Base-by-base conservation (phyloP, 2,888 invertebrate species). In the Oligia latruncula region DNA sequence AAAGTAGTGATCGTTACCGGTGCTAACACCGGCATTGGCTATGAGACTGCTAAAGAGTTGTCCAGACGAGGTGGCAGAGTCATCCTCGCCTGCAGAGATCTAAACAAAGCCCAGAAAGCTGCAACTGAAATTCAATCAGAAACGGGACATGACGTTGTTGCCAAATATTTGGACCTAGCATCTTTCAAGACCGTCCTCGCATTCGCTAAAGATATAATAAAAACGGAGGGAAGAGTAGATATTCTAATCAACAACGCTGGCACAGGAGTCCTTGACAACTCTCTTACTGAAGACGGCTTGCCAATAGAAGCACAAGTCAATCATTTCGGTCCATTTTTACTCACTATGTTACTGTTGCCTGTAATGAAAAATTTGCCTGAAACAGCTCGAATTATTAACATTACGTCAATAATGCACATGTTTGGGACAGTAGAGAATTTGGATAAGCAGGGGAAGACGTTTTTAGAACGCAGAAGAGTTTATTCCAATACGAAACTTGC, bases 271-370 rank as follows among this genome's bases (percentile, higher is more conserved):
- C 97, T 98, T 84, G 97, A 97, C 43, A 97, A 97, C 80, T 97
- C 97, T 52, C 97, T 97, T 80, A 98, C 98, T 43, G 98, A 98
- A 91, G 99, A 99, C 92, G 98, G 98, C 2, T 94, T 99, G 75
- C 99, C 99, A 90, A 94, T 98, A 88, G 99, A 98, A 35, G 98
- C 98, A 97, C 99, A 98, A 46, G 98, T 99, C 3, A 99, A 99
- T 93, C 98, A 99, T 92, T 98, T 98, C 93, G 99, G 99, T 0
- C 99, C 99, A 29, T 99, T 99, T 93, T 96, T 99, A 65, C 97
- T 99, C 35, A 99, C 99, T 0, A 98, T 98, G 93, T 97, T 99
- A 29, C 96, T 99, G 17, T 97, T 98, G 83, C 98, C 98, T 92
- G 92, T 98, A 52, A 90, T 98, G 82, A 98, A 98, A 93, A 96